Conservation (phyloP, 2,113 vertebrate species). For the Sceloporus tristichus region DNA sequence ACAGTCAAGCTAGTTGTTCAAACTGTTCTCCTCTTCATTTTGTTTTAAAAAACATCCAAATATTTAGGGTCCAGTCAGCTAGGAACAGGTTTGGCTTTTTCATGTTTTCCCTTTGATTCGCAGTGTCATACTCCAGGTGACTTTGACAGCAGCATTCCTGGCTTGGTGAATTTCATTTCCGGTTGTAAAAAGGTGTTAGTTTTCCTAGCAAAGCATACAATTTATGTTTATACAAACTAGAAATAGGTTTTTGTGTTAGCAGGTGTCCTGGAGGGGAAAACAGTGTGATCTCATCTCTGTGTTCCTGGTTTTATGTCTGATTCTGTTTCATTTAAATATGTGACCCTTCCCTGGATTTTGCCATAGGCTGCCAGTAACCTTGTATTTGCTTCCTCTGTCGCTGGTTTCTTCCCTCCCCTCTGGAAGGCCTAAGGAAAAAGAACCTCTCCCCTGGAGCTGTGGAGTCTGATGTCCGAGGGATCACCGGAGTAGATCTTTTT, state of each 20-base stretch:
- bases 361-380: slow-evolving; percentile 3
- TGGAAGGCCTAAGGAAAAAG: slow-evolving; percentile 93
- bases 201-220: not conserved
- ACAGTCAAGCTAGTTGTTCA: too few relatives aligned
- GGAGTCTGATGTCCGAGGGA: slow-evolving; percentile 91
- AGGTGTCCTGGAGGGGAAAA: not conserved
- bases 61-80: too few relatives aligned
- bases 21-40: too few relatives aligned
- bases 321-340: fast-evolving
- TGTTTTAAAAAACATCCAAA: too few relatives aligned
- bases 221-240: not conserved
- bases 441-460: slow-evolving; percentile 94
- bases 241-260: not conserved
- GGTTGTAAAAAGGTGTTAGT: not conserved
- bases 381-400: slow-evolving; percentile 58
- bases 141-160: not conserved
- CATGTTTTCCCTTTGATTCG: not conserved
- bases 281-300: not conserved
- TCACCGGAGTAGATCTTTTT: slow-evolving; percentile 94
- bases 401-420: slow-evolving; percentile 37
- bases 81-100: not conserved
- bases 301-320: not conserved
- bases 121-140: not conserved
- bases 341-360: too few relatives aligned
- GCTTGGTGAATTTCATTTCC: not conserved